phyloP scores from a whole-genome alignment of 2,113 vertebrate genomes.

The Lagopus leucura region DNA sequence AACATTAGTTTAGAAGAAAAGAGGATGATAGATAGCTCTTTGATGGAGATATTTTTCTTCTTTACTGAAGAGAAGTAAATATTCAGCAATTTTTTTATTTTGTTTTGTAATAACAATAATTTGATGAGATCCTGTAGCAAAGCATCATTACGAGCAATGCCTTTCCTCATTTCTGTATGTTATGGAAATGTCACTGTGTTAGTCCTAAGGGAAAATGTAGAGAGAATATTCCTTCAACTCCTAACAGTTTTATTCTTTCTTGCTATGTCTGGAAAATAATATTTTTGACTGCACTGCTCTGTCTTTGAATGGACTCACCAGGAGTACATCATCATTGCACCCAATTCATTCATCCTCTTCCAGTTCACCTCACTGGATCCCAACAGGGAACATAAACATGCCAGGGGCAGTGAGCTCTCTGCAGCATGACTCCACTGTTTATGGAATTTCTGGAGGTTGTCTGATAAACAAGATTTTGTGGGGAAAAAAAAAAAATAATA shows the following conservation, averaged over 20 bases:
- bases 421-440: background rate
- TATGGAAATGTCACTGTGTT: slow-evolving; percentile 42
- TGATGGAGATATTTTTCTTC: background rate
- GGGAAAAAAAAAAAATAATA: background rate
- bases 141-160: background rate
- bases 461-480: background rate
- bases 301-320: slow-evolving; percentile 10
- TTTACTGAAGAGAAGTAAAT: background rate
- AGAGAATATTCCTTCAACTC: slow-evolving; percentile 11
- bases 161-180: background rate
- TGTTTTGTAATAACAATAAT: background rate
- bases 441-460: background rate
- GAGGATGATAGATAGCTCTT: background rate
- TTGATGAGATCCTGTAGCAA: background rate
- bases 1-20: background rate
- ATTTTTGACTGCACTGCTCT: slow-evolving; percentile 4
- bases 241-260: slow-evolving; percentile 8
- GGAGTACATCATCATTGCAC: background rate
- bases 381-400: background rate
- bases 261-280: background rate
- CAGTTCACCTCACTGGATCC: slow-evolving; percentile 2
- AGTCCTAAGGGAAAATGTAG: slow-evolving; percentile 1
- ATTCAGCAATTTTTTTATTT: background rate
- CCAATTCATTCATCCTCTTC: slow-evolving; percentile 6
- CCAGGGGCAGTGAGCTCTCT: background rate